Evolutionary conservation across 2,888 invertebrate genomes (phyloP).

Genomic region (Synanthedon vespiformis): DNA sequence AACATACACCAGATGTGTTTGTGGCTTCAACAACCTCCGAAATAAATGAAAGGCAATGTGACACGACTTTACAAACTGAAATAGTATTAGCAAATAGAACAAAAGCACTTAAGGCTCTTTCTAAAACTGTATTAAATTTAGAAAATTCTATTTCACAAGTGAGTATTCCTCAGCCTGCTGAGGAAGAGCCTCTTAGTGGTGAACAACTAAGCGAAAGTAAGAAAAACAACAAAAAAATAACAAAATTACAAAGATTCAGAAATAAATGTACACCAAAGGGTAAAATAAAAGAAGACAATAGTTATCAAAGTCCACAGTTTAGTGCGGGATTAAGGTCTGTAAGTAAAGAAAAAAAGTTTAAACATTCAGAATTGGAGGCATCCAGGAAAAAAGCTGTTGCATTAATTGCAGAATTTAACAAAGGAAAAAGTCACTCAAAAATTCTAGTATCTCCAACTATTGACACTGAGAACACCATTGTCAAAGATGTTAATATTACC

Average conservation of each 20-base stretch:
- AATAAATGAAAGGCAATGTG: neutral
- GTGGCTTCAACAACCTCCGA: neutral
- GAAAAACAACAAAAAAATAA: conserved; percentile 16
- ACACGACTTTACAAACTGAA: neutral
- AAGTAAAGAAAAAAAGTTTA: conserved; percentile 9
- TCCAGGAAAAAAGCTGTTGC: conserved; percentile 31
- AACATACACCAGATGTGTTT: neutral
- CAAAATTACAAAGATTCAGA: conserved; percentile 36
- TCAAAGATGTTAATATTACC: neutral
- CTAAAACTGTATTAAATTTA: neutral
- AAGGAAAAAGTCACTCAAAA: neutral
- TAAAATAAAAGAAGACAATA: conserved; percentile 29
- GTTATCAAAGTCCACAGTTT: conserved; percentile 10
- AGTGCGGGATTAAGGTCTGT: conserved; percentile 5
- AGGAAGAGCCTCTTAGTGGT: neutral
- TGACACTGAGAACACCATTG: too few relatives aligned
- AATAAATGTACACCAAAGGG: conserved; percentile 31
- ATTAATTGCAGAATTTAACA: conserved; percentile 31
- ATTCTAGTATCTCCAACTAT: neutral
- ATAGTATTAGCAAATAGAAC: neutral
- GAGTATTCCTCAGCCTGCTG: neutral
- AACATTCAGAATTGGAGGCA: conserved; percentile 13
- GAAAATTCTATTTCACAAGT: neutral
- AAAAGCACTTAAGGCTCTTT: neutral
- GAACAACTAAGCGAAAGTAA: neutral